Percentiles rank a stretch among this genome's conserved stretches.
phyloP scores from a whole-genome alignment of 1,140 invertebrate species.

The Dolichoris vasculosae region DNA sequence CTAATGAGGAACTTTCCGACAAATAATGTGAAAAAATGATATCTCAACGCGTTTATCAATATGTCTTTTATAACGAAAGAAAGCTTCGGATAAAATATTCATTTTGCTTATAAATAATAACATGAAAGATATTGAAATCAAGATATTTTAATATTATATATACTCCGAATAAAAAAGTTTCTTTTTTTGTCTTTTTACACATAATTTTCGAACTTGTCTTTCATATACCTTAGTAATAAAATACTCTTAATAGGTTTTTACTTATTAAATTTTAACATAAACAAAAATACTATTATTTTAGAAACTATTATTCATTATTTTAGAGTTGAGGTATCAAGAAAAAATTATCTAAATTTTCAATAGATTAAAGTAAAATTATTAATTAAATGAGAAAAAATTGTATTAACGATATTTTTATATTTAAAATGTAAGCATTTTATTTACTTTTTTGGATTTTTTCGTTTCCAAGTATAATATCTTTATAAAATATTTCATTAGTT shows the following conservation, averaged over 20 bases:
- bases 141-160: not conserved
- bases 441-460: no score
- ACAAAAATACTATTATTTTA: not conserved
- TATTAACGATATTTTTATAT: no score
- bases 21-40: conserved; percentile 44
- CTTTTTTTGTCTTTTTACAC: not conserved
- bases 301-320: not conserved
- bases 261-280: not conserved
- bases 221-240: not conserved
- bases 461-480: no score
- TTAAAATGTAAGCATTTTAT: no score
- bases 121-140: not conserved
- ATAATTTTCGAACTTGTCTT: not conserved
- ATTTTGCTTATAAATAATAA: conserved; percentile 24
- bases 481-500: no score
- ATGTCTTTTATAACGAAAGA: conserved; percentile 33
- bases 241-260: not conserved
- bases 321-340: no score
- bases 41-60: conserved; percentile 32
- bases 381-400: no score
- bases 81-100: conserved; percentile 31
- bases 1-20: conserved; percentile 34
- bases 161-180: conserved; percentile 51
- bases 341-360: no score
- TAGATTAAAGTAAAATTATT: no score